Evolutionary conservation across 2,113 vertebrate genomes (phyloP).

Genomic region (Rhinogobius similis): DNA sequence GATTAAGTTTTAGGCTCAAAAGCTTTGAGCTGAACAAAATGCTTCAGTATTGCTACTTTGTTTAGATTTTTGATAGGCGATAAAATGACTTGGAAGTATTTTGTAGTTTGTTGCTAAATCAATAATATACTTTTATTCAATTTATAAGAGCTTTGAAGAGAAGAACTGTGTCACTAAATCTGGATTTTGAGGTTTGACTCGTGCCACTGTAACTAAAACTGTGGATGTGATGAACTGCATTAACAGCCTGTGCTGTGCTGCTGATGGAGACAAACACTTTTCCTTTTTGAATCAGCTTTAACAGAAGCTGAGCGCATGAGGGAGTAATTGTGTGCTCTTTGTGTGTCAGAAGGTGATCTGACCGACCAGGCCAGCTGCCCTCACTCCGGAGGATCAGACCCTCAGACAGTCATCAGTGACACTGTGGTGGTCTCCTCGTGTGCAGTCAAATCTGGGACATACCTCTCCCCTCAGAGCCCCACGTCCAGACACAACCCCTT

Average conservation of each 20-base stretch:
- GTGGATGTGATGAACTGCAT: slow-evolving; percentile 26
- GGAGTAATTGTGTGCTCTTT: slow-evolving; percentile 18
- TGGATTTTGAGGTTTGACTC: slow-evolving; percentile 33
- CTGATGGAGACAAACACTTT: slow-evolving; percentile 38
- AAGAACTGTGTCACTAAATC: too few relatives aligned
- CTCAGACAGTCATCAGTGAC: slow-evolving; percentile 75
- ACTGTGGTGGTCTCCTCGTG: slow-evolving; percentile 53
- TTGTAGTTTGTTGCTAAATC: too few relatives aligned
- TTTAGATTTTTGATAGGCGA: not conserved
- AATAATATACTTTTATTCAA: too few relatives aligned
- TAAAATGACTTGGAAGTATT: too few relatives aligned
- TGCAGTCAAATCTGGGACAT: slow-evolving; percentile 20
- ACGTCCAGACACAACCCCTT: slow-evolving; percentile 90
- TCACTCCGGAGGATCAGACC: slow-evolving; percentile 81
- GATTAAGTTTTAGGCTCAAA: not conserved
- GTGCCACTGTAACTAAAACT: slow-evolving; percentile 43
- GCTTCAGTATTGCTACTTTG: not conserved
- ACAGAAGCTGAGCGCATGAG: not conserved
- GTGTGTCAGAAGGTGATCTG: slow-evolving; percentile 87
- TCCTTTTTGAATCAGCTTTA: slow-evolving; percentile 20
- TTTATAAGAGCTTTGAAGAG: too few relatives aligned
- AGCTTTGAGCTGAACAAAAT: not conserved
- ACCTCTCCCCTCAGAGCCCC: slow-evolving; percentile 77
- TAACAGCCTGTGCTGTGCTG: slow-evolving; percentile 29
- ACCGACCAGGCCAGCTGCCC: slow-evolving; percentile 90